These are phyloP conservation scores for Xenopus borealis DNA, from an alignment of 2,113 vertebrate genomes.

Conservation along the genomic window DNA sequence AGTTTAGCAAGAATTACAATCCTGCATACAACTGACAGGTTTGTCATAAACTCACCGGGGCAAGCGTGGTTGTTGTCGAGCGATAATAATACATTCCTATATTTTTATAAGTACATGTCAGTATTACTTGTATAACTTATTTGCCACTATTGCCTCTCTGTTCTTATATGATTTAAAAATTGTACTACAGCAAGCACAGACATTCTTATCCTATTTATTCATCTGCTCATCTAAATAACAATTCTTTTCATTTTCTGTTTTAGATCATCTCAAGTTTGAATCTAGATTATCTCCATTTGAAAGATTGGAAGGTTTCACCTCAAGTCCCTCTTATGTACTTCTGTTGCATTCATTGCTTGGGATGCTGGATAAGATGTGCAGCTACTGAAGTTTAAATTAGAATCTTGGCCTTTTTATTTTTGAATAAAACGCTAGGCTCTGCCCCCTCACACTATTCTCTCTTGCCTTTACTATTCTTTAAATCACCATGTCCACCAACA, in stretches of 20 bases:
- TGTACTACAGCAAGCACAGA: too few relatives aligned
- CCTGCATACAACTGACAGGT: too few relatives aligned
- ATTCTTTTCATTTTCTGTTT: background rate
- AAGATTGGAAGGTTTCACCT: constrained; percentile 22
- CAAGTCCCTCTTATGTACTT: background rate
- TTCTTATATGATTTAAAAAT: too few relatives aligned
- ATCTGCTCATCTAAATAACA: background rate
- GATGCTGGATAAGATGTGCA: background rate
- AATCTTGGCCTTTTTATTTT: background rate
- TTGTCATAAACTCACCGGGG: too few relatives aligned
- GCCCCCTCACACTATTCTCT: background rate
- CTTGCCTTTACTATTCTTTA: background rate
- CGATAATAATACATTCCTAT: too few relatives aligned
- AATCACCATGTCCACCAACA: constrained; percentile 64
- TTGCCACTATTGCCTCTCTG: too few relatives aligned
- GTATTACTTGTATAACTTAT: too few relatives aligned
- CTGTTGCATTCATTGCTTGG: constrained; percentile 18
- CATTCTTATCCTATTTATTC: too few relatives aligned
- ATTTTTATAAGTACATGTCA: too few relatives aligned
- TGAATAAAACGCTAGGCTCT: background rate
- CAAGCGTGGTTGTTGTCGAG: too few relatives aligned
- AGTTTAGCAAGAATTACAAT: too few relatives aligned
- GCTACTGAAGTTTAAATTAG: background rate
- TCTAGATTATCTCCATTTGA: background rate
- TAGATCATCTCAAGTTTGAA: constrained; percentile 5